phyloP scores from a whole-genome alignment of 1,140 invertebrate species.

The Bilobella aurantiaca region DNA sequence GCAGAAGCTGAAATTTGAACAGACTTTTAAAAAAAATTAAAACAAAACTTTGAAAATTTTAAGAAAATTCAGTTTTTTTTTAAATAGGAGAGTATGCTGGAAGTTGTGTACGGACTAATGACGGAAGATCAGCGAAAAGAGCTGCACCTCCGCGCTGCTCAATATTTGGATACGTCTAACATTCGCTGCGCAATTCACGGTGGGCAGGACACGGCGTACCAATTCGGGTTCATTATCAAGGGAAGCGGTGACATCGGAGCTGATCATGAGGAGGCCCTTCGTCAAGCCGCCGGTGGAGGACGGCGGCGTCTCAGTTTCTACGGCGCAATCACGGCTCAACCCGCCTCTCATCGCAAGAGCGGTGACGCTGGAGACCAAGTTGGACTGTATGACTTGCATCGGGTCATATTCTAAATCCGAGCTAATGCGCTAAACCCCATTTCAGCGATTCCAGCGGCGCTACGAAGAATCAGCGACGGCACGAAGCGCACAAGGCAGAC shows the following conservation, averaged over 20 bases:
- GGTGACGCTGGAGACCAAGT: too few relatives aligned
- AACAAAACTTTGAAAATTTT: too few relatives aligned
- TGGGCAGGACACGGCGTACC: conserved; percentile 16
- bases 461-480: too few relatives aligned
- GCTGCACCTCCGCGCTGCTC: conserved; percentile 26
- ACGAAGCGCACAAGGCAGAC: too few relatives aligned
- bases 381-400: too few relatives aligned
- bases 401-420: too few relatives aligned
- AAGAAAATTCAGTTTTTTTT: too few relatives aligned
- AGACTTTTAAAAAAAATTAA: too few relatives aligned
- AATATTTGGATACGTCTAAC: conserved; percentile 21
- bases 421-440: too few relatives aligned
- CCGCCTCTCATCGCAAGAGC: too few relatives aligned
- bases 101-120: conserved; percentile 31
- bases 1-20: not conserved
- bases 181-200: conserved; percentile 23
- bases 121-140: conserved; percentile 27
- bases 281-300: not conserved
- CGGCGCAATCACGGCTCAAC: too few relatives aligned
- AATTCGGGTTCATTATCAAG: conserved; percentile 22
- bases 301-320: not conserved
- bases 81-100: conserved; percentile 26
- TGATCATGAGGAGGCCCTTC: not conserved
- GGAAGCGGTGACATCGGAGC: not conserved
- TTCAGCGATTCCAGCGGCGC: too few relatives aligned